Conservation (phyloP, 1,140 invertebrate genomes). For the Lepidurus apus region DNA sequence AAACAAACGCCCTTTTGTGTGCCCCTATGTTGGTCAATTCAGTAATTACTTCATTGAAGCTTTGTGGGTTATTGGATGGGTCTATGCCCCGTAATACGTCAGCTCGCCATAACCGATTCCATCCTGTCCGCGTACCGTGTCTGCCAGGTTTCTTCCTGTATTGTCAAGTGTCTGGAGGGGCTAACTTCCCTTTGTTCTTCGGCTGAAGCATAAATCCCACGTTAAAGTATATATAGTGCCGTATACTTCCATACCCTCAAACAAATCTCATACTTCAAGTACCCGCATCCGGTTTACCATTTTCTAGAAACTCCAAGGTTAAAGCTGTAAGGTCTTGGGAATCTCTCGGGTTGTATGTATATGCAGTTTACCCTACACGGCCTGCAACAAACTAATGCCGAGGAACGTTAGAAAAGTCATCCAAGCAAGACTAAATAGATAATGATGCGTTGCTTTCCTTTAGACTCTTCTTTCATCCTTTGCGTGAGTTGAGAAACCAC, state of each 20-base stretch:
- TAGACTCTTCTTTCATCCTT: neutral
- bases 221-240: neutral
- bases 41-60: neutral
- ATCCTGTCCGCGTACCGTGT: neutral
- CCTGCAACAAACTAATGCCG: neutral
- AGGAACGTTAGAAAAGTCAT: neutral
- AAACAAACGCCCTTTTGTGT: neutral
- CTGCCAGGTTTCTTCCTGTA: neutral
- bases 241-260: neutral
- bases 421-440: neutral
- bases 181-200: neutral
- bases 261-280: neutral
- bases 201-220: neutral
- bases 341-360: neutral
- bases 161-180: neutral
- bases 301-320: neutral
- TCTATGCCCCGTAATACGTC: neutral
- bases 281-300: neutral
- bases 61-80: neutral
- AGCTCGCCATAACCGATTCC: neutral
- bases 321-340: neutral
- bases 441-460: no score
- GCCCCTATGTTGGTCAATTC: no score
- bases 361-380: neutral
- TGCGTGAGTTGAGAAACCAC: neutral